Evolutionary conservation across 2,888 invertebrate genomes (phyloP).

Genomic region (Xanthia togata): DNA sequence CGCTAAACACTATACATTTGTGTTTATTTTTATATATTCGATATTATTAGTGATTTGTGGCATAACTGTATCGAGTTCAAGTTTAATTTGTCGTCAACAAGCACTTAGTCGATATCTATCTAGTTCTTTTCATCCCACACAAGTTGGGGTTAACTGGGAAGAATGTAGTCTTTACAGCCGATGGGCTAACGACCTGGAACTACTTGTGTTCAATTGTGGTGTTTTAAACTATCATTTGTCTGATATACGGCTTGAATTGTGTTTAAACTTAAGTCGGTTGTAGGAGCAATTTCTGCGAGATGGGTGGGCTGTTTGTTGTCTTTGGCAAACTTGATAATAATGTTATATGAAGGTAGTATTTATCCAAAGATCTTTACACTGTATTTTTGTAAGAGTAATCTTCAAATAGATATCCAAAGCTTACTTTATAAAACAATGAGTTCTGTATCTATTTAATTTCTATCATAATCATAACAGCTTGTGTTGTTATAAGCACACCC

Average conservation of each 20-base stretch:
- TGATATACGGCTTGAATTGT: constrained; percentile 27
- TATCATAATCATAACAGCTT: background rate
- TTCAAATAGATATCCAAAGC: background rate
- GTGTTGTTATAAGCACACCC: background rate
- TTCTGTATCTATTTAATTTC: background rate
- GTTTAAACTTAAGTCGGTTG: constrained; percentile 16
- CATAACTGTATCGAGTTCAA: background rate
- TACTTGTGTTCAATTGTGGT: constrained; percentile 60
- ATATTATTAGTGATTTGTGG: background rate
- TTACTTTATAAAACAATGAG: background rate
- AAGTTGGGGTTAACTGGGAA: constrained; percentile 56
- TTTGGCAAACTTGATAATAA: constrained; percentile 8
- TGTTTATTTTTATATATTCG: no score
- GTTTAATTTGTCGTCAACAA: constrained; percentile 5
- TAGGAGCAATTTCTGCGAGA: background rate
- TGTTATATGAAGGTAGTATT: background rate
- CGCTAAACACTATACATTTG: background rate
- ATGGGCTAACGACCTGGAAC: constrained; percentile 62
- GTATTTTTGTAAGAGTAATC: background rate
- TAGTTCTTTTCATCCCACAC: constrained; percentile 57
- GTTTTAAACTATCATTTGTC: constrained; percentile 46
- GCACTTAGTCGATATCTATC: constrained; percentile 27
- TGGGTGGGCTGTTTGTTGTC: constrained; percentile 28
- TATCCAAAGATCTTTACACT: background rate
- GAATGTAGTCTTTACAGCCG: constrained; percentile 57